These are phyloP conservation scores for Crioceris asparagi DNA, from an alignment of 2,888 invertebrate species.

Conservation along the genomic window DNA sequence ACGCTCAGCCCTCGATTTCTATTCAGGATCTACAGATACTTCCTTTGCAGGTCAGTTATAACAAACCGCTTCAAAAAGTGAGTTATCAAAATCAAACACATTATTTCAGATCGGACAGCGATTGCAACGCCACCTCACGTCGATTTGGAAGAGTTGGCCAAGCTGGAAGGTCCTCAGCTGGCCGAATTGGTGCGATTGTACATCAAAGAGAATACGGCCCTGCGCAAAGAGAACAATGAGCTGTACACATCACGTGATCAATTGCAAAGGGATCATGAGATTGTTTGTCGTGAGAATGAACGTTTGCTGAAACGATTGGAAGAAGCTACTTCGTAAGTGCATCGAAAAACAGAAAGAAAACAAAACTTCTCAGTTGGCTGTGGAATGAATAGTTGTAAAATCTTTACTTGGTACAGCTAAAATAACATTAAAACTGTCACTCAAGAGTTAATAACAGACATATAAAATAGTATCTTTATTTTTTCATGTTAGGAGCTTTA, in stretches of 20 bases:
- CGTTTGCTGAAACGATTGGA: conserved; percentile 76
- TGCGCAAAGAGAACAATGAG: conserved; percentile 77
- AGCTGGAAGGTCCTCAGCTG: conserved; percentile 67
- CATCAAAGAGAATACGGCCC: conserved; percentile 67
- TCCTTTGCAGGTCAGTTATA: conserved; percentile 9
- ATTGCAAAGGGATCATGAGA: conserved; percentile 77
- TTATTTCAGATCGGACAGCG: conserved; percentile 27
- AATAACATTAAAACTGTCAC: conserved; percentile 6
- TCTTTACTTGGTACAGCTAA: conserved; percentile 1
- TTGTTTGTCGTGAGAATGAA: conserved; percentile 85
- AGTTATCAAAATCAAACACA: too few relatives aligned
- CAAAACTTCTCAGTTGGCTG: too few relatives aligned
- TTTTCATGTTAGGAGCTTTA: too few relatives aligned
- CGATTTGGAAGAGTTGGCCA: conserved; percentile 61
- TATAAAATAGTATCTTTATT: too few relatives aligned
- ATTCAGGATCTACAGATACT: conserved; percentile 40
- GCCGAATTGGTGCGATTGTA: conserved; percentile 78
- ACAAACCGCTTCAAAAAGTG: background rate
- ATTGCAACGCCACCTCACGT: conserved; percentile 47
- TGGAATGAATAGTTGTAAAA: too few relatives aligned
- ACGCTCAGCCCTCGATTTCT: conserved; percentile 60
- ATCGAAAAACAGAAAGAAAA: too few relatives aligned
- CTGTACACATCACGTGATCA: conserved; percentile 69
- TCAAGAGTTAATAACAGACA: too few relatives aligned
- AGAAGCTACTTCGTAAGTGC: conserved; percentile 78